Evolutionary conservation across 2,888 invertebrate species (phyloP).

Genomic region (Sarcophaga subvicina): DNA sequence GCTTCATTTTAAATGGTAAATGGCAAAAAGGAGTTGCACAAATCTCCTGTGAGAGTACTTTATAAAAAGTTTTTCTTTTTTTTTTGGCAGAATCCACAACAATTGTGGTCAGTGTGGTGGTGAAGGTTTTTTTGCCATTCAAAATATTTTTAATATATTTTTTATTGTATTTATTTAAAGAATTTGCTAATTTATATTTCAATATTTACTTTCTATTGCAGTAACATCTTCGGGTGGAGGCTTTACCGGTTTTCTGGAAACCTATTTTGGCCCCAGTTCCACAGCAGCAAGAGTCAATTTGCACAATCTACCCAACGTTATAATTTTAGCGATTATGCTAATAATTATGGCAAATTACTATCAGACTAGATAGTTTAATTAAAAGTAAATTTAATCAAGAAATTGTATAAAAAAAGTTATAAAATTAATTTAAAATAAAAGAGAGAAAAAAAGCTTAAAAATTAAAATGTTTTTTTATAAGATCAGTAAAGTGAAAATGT

Average conservation of each 20-base stretch:
- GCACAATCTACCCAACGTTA: background rate
- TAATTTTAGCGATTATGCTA: background rate
- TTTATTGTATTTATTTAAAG: background rate
- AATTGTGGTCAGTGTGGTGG: slow-evolving; percentile 39
- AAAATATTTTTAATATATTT: background rate
- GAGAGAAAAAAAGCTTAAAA: background rate
- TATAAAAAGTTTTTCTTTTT: slow-evolving; percentile 20
- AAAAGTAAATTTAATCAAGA: slow-evolving; percentile 23
- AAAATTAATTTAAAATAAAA: background rate
- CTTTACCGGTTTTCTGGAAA: slow-evolving; percentile 78
- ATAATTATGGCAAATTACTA: background rate
- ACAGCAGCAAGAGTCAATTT: slow-evolving; percentile 51
- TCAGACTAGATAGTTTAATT: slow-evolving; percentile 63
- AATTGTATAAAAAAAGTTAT: background rate
- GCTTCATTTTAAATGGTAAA: slow-evolving; percentile 13
- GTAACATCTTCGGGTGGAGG: slow-evolving; percentile 80
- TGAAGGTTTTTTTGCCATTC: too few species aligned
- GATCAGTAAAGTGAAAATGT: background rate
- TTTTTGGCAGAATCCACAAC: slow-evolving; percentile 35
- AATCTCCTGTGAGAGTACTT: slow-evolving; percentile 55
- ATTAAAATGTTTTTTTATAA: background rate
- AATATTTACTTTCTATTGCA: slow-evolving; percentile 69
- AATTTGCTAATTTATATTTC: background rate
- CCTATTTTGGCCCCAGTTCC: slow-evolving; percentile 76
- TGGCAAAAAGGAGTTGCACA: slow-evolving; percentile 22